Evolutionary conservation across 2,888 invertebrate genomes (phyloP).

Genomic region (Megastigmus dorsalis): DNA sequence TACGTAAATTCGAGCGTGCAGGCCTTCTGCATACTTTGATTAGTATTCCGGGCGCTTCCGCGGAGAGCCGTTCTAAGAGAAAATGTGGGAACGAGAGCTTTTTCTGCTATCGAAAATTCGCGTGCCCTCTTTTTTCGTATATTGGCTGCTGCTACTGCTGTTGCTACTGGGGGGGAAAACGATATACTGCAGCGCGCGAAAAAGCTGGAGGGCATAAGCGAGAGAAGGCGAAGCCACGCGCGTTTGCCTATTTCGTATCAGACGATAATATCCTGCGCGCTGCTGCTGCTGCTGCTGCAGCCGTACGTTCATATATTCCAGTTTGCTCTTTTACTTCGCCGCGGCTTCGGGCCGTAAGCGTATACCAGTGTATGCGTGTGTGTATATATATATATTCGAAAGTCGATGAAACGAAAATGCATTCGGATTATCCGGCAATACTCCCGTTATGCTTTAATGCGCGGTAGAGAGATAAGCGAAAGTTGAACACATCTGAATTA

Average conservation of each 20-base stretch:
- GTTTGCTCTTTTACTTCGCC: conserved; percentile 34
- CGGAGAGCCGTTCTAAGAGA: conserved; percentile 5
- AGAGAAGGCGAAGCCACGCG: background rate
- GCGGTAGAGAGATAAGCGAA: conserved; percentile 10
- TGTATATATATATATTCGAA: conserved; percentile 5
- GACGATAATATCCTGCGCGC: conserved; percentile 38
- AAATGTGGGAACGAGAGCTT: conserved; percentile 16
- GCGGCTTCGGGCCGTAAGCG: no score
- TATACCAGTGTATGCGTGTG: background rate
- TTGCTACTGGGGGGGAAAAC: background rate
- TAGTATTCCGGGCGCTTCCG: conserved; percentile 35
- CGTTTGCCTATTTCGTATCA: conserved; percentile 29
- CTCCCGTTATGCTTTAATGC: conserved; percentile 40
- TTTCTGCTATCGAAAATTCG: conserved; percentile 30
- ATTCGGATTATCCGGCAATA: conserved; percentile 43
- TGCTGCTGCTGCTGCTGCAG: background rate
- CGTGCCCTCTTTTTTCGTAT: conserved; percentile 14
- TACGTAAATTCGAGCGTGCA: conserved; percentile 27
- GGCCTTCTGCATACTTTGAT: conserved; percentile 43
- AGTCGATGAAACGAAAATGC: conserved; percentile 52
- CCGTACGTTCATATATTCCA: background rate
- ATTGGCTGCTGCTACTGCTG: no score
- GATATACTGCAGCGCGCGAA: background rate
- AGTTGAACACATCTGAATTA: conserved; percentile 35
- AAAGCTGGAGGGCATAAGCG: no score